phyloP scores from a whole-genome alignment of 2,797 vertebrate species.

The Rhynchotus rufescens region DNA sequence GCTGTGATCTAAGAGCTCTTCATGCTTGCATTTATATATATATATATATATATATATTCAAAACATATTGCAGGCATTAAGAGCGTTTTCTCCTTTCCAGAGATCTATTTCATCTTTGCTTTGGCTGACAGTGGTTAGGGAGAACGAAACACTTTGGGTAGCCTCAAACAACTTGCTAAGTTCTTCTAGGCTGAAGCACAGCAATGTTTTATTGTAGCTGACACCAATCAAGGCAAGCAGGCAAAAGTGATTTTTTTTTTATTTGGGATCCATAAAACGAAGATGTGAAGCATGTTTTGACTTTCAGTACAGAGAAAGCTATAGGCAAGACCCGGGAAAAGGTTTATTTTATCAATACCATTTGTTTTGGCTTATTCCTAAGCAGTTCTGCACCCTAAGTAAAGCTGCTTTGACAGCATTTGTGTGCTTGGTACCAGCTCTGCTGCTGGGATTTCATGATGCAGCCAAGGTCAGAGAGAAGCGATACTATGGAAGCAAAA shows the following conservation, averaged over 20 bases:
- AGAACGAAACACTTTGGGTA: constrained; percentile 45
- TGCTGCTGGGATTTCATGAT: not conserved
- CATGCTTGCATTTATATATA: constrained; percentile 20
- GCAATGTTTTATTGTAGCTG: not conserved
- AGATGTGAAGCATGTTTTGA: not conserved
- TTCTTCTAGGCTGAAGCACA: not conserved
- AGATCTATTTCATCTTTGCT: constrained; percentile 51
- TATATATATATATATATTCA: not conserved
- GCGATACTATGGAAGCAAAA: accelerated
- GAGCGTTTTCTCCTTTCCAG: constrained; percentile 27
- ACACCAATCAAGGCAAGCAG: constrained; percentile 44
- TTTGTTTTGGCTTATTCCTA: not conserved
- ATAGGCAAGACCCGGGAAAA: not conserved
- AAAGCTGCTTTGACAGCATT: not conserved
- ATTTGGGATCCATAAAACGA: not conserved
- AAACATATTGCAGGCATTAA: constrained; percentile 18
- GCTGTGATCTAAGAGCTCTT: constrained; percentile 1
- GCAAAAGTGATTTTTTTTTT: constrained; percentile 31
- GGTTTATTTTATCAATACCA: not conserved
- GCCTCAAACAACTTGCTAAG: constrained; percentile 52
- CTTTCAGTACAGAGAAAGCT: not conserved
- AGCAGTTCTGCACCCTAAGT: not conserved
- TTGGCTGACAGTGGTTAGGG: constrained; percentile 22
- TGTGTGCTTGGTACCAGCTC: not conserved
- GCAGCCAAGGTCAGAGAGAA: not conserved